Evolutionary conservation across 2,888 invertebrate genomes (phyloP).

Genomic region (Caenorhabditis zanzibari): DNA sequence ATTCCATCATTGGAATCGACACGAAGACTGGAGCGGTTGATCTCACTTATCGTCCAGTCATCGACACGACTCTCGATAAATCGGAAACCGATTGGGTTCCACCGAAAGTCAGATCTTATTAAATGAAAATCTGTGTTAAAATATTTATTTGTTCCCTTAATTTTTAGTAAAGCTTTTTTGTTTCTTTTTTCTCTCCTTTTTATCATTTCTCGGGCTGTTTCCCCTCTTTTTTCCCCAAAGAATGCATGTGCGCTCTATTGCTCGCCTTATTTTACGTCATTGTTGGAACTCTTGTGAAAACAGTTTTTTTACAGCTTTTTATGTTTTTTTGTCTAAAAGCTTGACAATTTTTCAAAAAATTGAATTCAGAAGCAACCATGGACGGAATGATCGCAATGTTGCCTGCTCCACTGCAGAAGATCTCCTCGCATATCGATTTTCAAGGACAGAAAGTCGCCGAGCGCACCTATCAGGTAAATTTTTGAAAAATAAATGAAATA

Average conservation of each 20-base stretch:
- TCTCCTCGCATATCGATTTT: slow-evolving; percentile 80
- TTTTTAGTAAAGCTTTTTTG: slow-evolving; percentile 7
- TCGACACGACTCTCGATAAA: slow-evolving; percentile 92
- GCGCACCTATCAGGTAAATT: slow-evolving; percentile 78
- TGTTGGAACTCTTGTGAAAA: slow-evolving; percentile 8
- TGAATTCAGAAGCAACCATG: slow-evolving; percentile 67
- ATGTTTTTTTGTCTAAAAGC: neutral
- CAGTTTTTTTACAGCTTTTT: neutral
- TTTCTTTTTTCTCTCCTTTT: neutral
- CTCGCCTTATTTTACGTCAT: slow-evolving; percentile 48
- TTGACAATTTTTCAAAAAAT: neutral
- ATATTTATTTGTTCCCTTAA: slow-evolving; percentile 24
- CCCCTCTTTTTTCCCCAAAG: neutral
- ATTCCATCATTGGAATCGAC: slow-evolving; percentile 91
- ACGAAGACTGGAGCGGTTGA: slow-evolving; percentile 88
- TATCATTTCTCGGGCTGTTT: neutral
- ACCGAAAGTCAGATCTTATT: slow-evolving; percentile 94
- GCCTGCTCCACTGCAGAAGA: slow-evolving; percentile 73
- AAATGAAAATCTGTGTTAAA: slow-evolving; percentile 83
- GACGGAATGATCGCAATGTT: slow-evolving; percentile 81
- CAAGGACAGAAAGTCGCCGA: slow-evolving; percentile 81
- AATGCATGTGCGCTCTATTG: slow-evolving; percentile 47
- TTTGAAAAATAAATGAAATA: neutral
- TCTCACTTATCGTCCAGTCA: slow-evolving; percentile 94
- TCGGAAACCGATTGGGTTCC: slow-evolving; percentile 92